Evolutionary conservation across 2,888 invertebrate genomes (phyloP).

Genomic region (Theretra japonica): DNA sequence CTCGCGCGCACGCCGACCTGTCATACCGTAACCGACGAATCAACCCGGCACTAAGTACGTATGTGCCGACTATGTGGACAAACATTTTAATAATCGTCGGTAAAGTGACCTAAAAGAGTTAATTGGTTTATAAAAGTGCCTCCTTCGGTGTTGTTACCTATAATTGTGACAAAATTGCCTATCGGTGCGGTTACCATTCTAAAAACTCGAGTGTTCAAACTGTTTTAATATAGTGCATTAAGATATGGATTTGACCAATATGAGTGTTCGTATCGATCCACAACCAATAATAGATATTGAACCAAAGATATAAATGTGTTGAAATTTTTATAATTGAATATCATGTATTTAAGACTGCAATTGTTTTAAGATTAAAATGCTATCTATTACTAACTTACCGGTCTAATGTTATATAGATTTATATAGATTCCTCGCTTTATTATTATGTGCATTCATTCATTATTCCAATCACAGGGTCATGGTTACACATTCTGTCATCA

Average conservation of each 20-base stretch:
- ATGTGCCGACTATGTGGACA: conserved; percentile 1
- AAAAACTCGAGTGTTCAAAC: conserved; percentile 48
- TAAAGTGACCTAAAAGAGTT: conserved; percentile 12
- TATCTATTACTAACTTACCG: background rate
- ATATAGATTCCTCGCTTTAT: background rate
- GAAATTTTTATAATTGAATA: conserved; percentile 59
- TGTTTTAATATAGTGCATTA: conserved; percentile 36
- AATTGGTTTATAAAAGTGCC: conserved; percentile 24
- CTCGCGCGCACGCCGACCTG: background rate
- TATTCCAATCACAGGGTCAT: background rate
- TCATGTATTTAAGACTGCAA: conserved; percentile 52
- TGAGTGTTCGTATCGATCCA: conserved; percentile 67
- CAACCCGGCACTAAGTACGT: background rate
- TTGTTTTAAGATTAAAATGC: conserved; percentile 36
- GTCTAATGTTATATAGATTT: background rate
- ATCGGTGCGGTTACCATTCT: conserved; percentile 29
- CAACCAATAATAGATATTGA: conserved; percentile 79
- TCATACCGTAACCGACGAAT: background rate
- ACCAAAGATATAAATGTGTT: conserved; percentile 84
- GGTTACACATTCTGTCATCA: no score
- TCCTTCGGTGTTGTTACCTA: conserved; percentile 17
- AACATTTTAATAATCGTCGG: background rate
- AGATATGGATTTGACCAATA: conserved; percentile 29
- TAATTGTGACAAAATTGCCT: conserved; percentile 18
- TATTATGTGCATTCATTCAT: background rate